phyloP scores from a whole-genome alignment of 2,113 vertebrate genomes.

The Phaetusa simplex region DNA sequence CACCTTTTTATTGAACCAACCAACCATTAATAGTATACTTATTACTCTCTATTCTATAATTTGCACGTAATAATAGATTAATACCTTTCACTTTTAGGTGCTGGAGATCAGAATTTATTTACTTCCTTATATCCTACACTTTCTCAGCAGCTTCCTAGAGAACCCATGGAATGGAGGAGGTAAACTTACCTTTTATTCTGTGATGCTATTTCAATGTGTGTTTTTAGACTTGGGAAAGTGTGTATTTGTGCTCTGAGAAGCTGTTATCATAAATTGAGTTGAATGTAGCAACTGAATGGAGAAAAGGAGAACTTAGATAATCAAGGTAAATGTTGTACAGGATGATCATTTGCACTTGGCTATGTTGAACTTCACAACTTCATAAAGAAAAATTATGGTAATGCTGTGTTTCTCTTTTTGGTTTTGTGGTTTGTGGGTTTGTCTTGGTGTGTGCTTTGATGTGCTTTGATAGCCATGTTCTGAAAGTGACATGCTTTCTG shows the following conservation, averaged over 20 bases:
- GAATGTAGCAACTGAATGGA: not conserved
- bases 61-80: not conserved
- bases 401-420: not conserved
- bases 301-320: not conserved
- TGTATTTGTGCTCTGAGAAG: not conserved
- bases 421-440: not conserved
- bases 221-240: not conserved
- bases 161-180: conserved; percentile 98
- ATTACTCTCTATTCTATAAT: not conserved
- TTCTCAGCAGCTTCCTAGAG: conserved; percentile 93
- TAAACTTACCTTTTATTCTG: conserved; percentile 12
- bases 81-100: conserved; percentile 79
- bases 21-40: not conserved
- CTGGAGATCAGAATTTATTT: conserved; percentile 93
- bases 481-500: not conserved
- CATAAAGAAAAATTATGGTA: not conserved
- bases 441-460: not conserved
- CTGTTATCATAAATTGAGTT: not conserved
- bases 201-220: not conserved
- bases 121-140: conserved; percentile 87
- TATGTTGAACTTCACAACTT: not conserved
- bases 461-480: not conserved
- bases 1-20: not conserved
- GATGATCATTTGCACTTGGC: not conserved
- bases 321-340: not conserved